Conservation (phyloP, 2,888 invertebrate genomes). For the Balanococcus diminutus region DNA sequence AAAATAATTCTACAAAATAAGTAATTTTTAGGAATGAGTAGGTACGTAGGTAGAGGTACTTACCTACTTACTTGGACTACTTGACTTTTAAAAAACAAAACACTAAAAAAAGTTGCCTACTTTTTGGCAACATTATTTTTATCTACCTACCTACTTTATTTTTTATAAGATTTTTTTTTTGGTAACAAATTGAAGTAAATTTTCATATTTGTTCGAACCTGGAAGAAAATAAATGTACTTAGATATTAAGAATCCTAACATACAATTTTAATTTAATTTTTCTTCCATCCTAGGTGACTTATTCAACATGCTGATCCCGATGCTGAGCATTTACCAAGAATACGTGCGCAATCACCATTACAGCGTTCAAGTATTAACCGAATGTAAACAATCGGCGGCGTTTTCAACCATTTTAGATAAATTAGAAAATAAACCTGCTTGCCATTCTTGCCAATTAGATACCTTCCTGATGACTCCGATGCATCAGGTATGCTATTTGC, state of each 20-base stretch:
- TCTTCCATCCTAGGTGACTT: slow-evolving; percentile 73
- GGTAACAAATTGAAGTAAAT: too few species aligned
- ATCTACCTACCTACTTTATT: too few species aligned
- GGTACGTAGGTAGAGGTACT: too few species aligned
- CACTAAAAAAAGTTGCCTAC: too few species aligned
- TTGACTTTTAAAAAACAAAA: too few species aligned
- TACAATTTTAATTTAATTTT: not conserved
- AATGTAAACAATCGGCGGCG: slow-evolving; percentile 82
- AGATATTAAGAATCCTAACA: slow-evolving; percentile 65
- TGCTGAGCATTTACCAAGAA: slow-evolving; percentile 94
- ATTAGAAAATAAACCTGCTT: slow-evolving; percentile 83
- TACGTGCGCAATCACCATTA: slow-evolving; percentile 94
- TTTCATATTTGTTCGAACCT: too few species aligned
- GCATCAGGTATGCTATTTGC: slow-evolving; percentile 75
- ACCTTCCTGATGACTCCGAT: slow-evolving; percentile 91
- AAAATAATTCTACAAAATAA: too few species aligned
- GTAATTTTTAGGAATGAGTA: too few species aligned
- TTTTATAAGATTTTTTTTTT: too few species aligned
- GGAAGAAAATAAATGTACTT: too few species aligned
- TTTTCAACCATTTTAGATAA: slow-evolving; percentile 80
- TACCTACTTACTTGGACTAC: too few species aligned
- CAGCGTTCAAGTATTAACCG: slow-evolving; percentile 87
- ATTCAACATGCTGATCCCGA: slow-evolving; percentile 92
- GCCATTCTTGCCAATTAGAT: slow-evolving; percentile 84
- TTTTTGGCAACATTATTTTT: too few species aligned